Conservation (phyloP, 1,140 invertebrate species). For the Chrysomallon squamiferum region DNA sequence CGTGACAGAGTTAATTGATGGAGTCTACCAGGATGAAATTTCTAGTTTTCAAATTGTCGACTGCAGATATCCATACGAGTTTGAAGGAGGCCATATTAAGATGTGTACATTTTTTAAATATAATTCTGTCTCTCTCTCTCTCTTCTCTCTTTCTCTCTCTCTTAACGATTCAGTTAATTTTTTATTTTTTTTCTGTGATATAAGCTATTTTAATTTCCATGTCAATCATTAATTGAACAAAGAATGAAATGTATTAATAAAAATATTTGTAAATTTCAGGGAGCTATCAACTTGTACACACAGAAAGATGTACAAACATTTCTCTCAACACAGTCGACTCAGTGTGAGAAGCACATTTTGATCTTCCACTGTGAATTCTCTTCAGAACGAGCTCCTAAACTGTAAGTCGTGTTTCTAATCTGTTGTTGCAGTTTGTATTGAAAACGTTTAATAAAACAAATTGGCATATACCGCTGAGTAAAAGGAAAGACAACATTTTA, state of each 20-base stretch:
- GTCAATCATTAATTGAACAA: too few species aligned
- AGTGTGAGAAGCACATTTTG: constrained; percentile 78
- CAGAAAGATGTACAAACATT: constrained; percentile 74
- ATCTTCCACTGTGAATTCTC: constrained; percentile 99
- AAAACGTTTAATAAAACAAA: not conserved
- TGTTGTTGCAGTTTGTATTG: constrained; percentile 69
- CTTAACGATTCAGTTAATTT: too few species aligned
- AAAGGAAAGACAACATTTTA: not conserved
- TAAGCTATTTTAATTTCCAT: too few species aligned
- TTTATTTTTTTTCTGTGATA: too few species aligned
- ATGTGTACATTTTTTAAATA: too few species aligned
- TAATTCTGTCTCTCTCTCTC: too few species aligned
- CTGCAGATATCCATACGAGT: constrained; percentile 93
- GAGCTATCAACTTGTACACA: constrained; percentile 84
- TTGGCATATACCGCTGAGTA: not conserved
- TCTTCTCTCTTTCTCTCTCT: too few species aligned
- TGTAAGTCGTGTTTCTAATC: constrained; percentile 83
- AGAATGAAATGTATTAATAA: too few species aligned
- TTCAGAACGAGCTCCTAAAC: constrained; percentile 88
- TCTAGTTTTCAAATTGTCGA: constrained; percentile 56
- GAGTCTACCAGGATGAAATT: constrained; percentile 33
- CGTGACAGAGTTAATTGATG: constrained; percentile 30
- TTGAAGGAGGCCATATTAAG: constrained; percentile 89
- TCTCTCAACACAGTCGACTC: constrained; percentile 66
- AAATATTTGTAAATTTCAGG: constrained; percentile 61